Conservation (phyloP, 2,888 invertebrate species). For the Atethmia centrago region DNA sequence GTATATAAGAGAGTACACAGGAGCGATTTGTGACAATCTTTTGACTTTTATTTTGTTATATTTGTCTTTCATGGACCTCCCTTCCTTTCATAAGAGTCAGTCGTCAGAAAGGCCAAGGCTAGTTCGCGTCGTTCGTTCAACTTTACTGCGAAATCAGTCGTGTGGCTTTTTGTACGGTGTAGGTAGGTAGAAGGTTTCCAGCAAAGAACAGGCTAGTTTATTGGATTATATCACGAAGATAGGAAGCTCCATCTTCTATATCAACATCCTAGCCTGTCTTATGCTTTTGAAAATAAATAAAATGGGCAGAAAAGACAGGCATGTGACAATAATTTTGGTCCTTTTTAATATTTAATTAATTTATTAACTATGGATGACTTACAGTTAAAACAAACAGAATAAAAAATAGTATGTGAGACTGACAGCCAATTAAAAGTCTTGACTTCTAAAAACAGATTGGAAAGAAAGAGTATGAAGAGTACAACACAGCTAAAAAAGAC, state of each 20-base stretch:
- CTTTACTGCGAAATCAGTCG: constrained; percentile 44
- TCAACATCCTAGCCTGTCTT: background rate
- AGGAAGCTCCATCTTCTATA: background rate
- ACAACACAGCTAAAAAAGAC: no score
- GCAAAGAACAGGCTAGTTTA: background rate
- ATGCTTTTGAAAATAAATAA: background rate
- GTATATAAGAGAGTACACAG: background rate
- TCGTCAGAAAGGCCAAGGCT: constrained; percentile 59
- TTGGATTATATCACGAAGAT: background rate
- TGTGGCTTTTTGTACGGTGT: background rate
- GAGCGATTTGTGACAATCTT: constrained; percentile 12
- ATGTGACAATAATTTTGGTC: no score
- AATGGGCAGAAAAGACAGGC: no score
- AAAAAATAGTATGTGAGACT: no score
- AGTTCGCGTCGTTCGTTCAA: constrained; percentile 49
- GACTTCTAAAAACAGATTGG: no score
- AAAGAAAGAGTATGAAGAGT: no score
- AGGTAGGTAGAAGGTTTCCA: background rate
- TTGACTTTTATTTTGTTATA: constrained; percentile 29
- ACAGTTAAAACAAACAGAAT: no score
- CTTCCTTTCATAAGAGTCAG: constrained; percentile 52
- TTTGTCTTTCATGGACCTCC: constrained; percentile 41
- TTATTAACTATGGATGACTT: no score
- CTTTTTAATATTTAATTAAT: no score
- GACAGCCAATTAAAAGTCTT: no score